Conservation (phyloP, 1,140 invertebrate species). For the Potamilus streckersoni region DNA sequence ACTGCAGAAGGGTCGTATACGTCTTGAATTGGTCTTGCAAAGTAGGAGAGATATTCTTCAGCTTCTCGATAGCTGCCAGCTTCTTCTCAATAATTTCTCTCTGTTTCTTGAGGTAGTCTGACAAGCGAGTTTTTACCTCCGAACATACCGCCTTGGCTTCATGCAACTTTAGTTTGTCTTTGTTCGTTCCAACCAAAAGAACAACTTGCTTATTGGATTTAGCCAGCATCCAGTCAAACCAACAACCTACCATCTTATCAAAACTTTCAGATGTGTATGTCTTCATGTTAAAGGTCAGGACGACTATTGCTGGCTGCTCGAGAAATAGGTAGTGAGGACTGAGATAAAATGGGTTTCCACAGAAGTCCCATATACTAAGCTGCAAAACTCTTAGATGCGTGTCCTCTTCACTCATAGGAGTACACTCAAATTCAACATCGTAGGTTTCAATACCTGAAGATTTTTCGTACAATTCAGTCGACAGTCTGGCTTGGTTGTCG, state of each 20-base stretch:
- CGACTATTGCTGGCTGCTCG: conserved; percentile 54
- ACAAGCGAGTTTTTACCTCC: conserved; percentile 39
- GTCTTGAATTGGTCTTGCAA: conserved; percentile 59
- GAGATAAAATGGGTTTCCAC: conserved; percentile 58
- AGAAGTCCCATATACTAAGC: conserved; percentile 62
- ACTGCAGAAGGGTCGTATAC: conserved; percentile 53
- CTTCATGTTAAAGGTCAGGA: conserved; percentile 63
- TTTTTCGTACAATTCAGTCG: conserved; percentile 47
- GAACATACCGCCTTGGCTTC: conserved; percentile 41
- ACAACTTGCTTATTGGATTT: conserved; percentile 59
- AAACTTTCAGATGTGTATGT: conserved; percentile 52
- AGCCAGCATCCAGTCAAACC: conserved; percentile 65
- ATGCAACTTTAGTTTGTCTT: conserved; percentile 45
- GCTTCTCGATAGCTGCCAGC: conserved; percentile 53
- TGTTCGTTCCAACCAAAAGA: conserved; percentile 59
- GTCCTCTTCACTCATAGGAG: conserved; percentile 36
- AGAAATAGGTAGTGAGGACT: conserved; percentile 60
- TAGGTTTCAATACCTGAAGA: conserved; percentile 55
- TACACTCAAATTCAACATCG: conserved; percentile 52
- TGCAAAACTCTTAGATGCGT: conserved; percentile 39
- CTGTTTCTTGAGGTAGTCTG: conserved; percentile 30
- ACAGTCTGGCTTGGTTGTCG: conserved; percentile 57
- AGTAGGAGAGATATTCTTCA: conserved; percentile 55
- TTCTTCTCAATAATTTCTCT: conserved; percentile 45
- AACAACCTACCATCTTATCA: conserved; percentile 54